Base-by-base conservation (phyloP, 2,797 vertebrate species). In the Triplophysa yarkandensis region DNA sequence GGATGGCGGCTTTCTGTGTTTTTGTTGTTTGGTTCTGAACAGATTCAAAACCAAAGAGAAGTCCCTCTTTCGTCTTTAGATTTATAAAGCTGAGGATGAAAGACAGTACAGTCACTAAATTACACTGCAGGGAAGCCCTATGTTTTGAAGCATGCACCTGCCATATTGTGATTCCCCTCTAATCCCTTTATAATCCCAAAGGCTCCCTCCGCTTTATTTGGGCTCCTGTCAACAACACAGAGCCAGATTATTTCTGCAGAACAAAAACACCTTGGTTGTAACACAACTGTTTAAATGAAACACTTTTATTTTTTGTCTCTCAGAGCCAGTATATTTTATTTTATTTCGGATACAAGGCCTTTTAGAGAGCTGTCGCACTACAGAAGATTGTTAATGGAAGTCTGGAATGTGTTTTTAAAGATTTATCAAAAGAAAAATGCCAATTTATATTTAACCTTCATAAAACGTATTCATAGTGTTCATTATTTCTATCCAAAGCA, bases 171-270 rank as follows among this genome's bases (percentile, higher is more conserved):
- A 76, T 58, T 81, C 46, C 75, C 57, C 52, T 4, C 71, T 79
- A 77, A 84, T 80, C 80, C 78, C 63, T 66, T 73, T 70, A 65
- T 77, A 81, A 80, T 84, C 84, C 79, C 73, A 39, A 6, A 64
- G 62, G 81, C 78, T 77, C 52, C 52, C 46, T 23, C 44, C 70
- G 81, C 70, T 6, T 6, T 21, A 46, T 39, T 76, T 82, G 64
- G 16, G 36, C 23, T 32, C 46, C 39, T 34, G n/a, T 44, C 54
- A 69, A 76, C 68, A 61, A 79, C 46, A 57, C 46, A 74, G 60
- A 71, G 58, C 48, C 25, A 11, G 4, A 39, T 81, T 58, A 63
- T 74, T 64, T 58, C 17, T 39, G 17, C 10, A 17, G 36, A 48
- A 44, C 21, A 17, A 27, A 61, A 48, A 39, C 28, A 17, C 39